A percentile compares a stretch with the other conserved stretches of the same genome.
Conservation (phyloP, 2,797 vertebrate species). For the Bradypodion ventrale region DNA sequence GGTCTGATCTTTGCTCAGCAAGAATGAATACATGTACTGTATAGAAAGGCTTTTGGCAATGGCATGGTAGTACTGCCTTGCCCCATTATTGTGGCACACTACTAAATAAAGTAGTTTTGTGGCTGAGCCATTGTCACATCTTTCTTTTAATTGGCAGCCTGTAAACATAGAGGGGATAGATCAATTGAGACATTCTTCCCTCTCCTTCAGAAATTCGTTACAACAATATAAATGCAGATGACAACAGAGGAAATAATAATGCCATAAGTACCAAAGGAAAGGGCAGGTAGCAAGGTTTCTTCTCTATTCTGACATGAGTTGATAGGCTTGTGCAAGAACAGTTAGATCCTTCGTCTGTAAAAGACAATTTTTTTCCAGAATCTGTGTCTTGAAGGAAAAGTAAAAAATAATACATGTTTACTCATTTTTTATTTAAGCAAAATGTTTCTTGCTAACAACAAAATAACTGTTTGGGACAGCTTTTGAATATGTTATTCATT, state of each 20-base stretch:
- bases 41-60: too few species aligned
- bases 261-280: not conserved
- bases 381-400: slow-evolving; percentile 21
- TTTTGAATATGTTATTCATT: slow-evolving; percentile 36
- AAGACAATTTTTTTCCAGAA: slow-evolving; percentile 15
- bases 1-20: too few species aligned
- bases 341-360: not conserved
- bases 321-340: not conserved
- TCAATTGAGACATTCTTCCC: not conserved
- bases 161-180: not conserved
- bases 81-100: too few species aligned
- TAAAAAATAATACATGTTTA: slow-evolving; percentile 25
- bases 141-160: not conserved
- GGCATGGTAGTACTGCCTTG: too few species aligned
- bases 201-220: not conserved
- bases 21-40: too few species aligned
- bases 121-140: too few species aligned
- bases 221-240: not conserved
- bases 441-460: slow-evolving; percentile 24
- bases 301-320: not conserved
- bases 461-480: slow-evolving; percentile 12
- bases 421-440: slow-evolving; percentile 34
- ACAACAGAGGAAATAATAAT: not conserved
- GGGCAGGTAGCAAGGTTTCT: not conserved
- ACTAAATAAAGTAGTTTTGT: too few species aligned